Evolutionary conservation across 2,113 vertebrate genomes (phyloP).

Genomic region (Abramis brama): DNA sequence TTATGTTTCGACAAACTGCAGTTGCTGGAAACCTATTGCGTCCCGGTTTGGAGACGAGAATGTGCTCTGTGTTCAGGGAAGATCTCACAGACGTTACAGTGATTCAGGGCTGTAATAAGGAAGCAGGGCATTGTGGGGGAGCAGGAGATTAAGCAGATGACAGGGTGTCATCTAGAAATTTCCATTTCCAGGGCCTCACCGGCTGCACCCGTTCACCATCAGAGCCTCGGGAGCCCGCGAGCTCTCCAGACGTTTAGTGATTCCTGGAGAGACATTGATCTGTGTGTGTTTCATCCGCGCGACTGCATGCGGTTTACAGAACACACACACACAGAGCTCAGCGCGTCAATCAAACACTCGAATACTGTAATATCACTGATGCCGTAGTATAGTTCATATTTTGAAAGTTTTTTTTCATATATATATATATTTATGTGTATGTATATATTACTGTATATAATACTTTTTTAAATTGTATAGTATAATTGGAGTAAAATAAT

Average conservation of each 20-base stretch:
- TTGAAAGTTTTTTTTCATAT: no score
- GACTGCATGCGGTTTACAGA: neutral
- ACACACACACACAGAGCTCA: neutral
- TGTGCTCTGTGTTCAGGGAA: neutral
- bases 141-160: slow-evolving; percentile 10
- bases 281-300: neutral
- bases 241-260: neutral
- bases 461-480: no score
- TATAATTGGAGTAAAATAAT: neutral
- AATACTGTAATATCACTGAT: no score
- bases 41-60: neutral
- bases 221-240: slow-evolving; percentile 31
- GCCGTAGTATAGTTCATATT: no score
- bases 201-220: slow-evolving; percentile 39
- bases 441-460: no score
- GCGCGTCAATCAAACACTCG: neutral
- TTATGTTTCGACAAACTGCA: neutral
- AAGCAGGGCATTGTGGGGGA: slow-evolving; percentile 31
- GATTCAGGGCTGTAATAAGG: neutral
- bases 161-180: no score
- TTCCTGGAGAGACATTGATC: slow-evolving; percentile 44
- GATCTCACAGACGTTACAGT: neutral
- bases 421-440: no score
- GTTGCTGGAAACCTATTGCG: neutral
- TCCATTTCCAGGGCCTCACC: neutral